Base-by-base conservation (phyloP, 2,888 invertebrate species). In the Xylota segnis region DNA sequence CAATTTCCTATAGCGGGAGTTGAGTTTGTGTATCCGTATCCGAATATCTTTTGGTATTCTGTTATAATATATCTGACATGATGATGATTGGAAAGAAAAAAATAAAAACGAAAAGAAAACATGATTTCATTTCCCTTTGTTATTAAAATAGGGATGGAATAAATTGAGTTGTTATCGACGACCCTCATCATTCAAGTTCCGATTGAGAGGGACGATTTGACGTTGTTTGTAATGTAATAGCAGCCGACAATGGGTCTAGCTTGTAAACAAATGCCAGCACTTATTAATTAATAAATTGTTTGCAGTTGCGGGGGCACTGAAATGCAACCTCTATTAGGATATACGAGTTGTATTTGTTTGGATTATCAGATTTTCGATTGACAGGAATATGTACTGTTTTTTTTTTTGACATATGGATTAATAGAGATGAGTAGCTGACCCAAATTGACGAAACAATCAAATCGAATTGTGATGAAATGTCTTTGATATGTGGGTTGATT, bases 101-200 rank as follows among this genome's bases (percentile, higher is more conserved):
- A 23, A 4, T 10, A 32, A 32, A 32, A 32, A 32, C 4, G 32
- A 32, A 32, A 5, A 74, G 3, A 34, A 72, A 27, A 59, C 45
- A 43, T 45, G 54, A 54, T 32, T 23, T n/a, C 58, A 58, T 58
- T 58, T 58, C 58, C 58, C 18, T 63, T 50, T 29, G 16, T 32
- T 76, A 1, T 37, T 58, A 34, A 14, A 54, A 14, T n/a, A 34
- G 16, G 29, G 43, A 10, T 50, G 37, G 45, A 23, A 75, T 29
- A 12, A 16, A 76, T 66, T 47, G 34, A 18, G 58, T 18, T 34
- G 50, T 50, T 68, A 68, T 58, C 68, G 76, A 76, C 68, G 66
- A 76, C 59, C 59, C 76, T 68, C 59, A 52, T 52, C 32, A 32
- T 43, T 63, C 29, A 59, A 12, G 27, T 45, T 32, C 16, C 63